Base-by-base conservation (phyloP, 2,113 vertebrate genomes). In the Agapornis roseicollis region DNA sequence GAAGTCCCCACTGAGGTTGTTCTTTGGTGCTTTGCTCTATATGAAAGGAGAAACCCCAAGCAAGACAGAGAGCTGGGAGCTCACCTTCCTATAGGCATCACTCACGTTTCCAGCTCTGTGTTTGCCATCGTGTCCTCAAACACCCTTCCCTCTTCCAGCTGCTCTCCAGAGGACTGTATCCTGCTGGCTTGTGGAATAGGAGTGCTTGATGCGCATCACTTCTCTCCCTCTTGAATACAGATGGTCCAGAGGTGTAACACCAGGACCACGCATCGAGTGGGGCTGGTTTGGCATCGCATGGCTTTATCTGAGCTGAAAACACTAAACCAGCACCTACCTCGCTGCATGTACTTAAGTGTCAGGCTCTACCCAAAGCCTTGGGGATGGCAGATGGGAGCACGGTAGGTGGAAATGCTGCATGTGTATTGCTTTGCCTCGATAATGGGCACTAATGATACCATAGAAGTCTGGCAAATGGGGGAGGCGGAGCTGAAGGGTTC, bases 31-130 rank as follows among this genome's bases (percentile, higher is more conserved):
- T 31, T 65, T 41, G 14, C 17, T 33, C 17, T 16, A 19, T 39
- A 33, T 0, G 0, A 4, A 1, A 1, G 11, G 27, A 50, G 80
- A 79, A 56, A n/a, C 12, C 3, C 1, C 0, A 10, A 31, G 50
- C 1, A 2, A 31, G 10, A 11, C 12, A 8, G 23, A 47, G 15
- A 1, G 0, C 64, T 8, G 18, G 0, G 22, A 41, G 61, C 35
- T 66, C 10, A 0, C 14, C 13, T 6, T 11, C 8, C 33, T 13
- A 10, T 5, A 55, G 41, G 19, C 39, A n/a, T 23, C 37, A 31
- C 23, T 52, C 37, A 1, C 1, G 1, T 33, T 56, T 47, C n/a
- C 15, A 52, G 35, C 61, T 39, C 68, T 19, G 9, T 42, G 19
- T 19, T 68, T 61, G 33, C 53, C 33, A 1, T 2, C 9, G 9